Conservation (phyloP, 2,888 invertebrate species). For the Lithodes maja region DNA sequence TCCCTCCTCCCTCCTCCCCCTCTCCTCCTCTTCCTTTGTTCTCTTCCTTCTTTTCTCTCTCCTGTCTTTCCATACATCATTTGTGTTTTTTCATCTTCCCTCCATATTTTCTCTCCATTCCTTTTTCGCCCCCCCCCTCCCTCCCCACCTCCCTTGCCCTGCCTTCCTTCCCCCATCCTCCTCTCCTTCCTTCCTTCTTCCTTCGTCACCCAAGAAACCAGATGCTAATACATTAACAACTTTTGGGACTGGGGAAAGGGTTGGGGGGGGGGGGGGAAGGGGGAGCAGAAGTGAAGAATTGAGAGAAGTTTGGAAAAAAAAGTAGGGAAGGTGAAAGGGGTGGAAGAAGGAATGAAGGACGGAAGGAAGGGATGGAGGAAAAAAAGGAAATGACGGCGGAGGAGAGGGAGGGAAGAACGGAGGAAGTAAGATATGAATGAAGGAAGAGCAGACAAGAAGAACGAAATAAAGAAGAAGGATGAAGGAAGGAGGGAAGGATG, state of each 20-base stretch:
- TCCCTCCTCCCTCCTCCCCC: not conserved
- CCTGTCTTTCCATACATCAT: no score
- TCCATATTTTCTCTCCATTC: not conserved
- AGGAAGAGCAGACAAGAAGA: no score
- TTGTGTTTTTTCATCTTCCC: not conserved
- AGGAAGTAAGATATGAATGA: not conserved
- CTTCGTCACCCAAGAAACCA: not conserved
- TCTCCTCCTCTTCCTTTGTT: not conserved
- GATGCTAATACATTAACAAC: not conserved
- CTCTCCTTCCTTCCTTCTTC: not conserved
- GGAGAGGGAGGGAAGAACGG: not conserved
- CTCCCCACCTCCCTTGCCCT: not conserved
- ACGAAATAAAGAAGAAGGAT: no score
- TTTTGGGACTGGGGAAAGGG: not conserved
- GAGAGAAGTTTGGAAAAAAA: not conserved
- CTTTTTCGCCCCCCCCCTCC: not conserved
- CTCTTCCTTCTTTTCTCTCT: not conserved
- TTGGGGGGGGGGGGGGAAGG: not conserved
- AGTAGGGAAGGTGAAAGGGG: not conserved
- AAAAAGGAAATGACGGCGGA: not conserved
- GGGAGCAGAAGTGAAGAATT: not conserved
- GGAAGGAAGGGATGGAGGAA: not conserved
- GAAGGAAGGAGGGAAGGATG: no score
- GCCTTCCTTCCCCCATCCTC: not conserved
- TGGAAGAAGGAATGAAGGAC: not conserved